Evolutionary conservation across 2,888 invertebrate genomes (phyloP).

Genomic region (Sphecodes monilicornis): DNA sequence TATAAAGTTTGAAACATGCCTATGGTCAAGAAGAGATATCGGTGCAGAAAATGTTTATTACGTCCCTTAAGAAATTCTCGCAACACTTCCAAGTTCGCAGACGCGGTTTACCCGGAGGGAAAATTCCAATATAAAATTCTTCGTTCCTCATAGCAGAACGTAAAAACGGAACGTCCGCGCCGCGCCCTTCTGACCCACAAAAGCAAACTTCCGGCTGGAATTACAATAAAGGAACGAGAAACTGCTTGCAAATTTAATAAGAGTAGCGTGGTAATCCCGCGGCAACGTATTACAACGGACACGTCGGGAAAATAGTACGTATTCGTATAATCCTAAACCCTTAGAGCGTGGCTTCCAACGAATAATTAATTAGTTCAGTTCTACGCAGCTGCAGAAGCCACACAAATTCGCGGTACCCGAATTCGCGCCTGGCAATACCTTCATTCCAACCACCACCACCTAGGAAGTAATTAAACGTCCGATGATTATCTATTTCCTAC

Average conservation of each 20-base stretch:
- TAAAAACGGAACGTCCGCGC: neutral
- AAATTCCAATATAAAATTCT: conserved; percentile 28
- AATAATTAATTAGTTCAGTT: conserved; percentile 56
- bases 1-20: neutral
- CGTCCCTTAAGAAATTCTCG: neutral
- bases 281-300: conserved; percentile 33
- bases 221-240: conserved; percentile 38
- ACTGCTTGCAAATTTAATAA: conserved; percentile 43
- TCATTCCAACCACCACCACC: conserved; percentile 56
- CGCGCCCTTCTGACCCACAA: neutral
- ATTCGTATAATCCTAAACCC: conserved; percentile 35
- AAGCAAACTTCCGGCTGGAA: conserved; percentile 21
- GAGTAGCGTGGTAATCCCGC: conserved; percentile 35
- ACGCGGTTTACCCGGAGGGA: neutral
- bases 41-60: neutral
- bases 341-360: conserved; percentile 39
- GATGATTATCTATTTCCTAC: conserved; percentile 76
- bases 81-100: neutral
- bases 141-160: neutral
- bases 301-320: conserved; percentile 44
- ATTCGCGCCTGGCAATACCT: conserved; percentile 52
- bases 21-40: neutral
- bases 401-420: conserved; percentile 13
- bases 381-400: conserved; percentile 4
- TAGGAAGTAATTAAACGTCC: conserved; percentile 74